phyloP scores from a whole-genome alignment of 30 jellyfish, hydroid and myxozoan species.

The Aurelia aurita complex sp. Pacific region DNA sequence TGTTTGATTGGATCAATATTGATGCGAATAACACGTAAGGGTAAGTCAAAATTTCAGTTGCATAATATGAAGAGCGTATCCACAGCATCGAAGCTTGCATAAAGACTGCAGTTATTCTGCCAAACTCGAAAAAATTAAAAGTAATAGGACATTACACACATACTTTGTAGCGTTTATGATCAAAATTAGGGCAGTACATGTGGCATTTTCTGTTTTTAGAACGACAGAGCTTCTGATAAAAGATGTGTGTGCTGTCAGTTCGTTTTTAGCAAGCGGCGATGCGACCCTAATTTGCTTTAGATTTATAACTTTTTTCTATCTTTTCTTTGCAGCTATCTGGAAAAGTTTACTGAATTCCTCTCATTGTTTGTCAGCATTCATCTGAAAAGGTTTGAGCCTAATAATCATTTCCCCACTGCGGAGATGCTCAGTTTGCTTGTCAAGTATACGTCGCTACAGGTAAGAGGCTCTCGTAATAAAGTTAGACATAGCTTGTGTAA shows the following conservation, averaged over 20 bases:
- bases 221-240: no score
- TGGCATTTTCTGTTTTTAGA: no score
- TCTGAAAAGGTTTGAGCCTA: conserved; percentile 92
- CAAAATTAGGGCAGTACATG: no score
- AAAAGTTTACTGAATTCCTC: conserved; percentile 93
- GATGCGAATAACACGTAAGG: conserved; percentile 44
- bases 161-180: no score
- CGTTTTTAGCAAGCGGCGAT: no score
- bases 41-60: conserved; percentile 33
- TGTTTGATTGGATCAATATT: conserved; percentile 45
- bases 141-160: no score
- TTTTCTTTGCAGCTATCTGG: conserved; percentile 82
- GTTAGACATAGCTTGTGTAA: no score
- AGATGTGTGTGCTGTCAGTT: no score
- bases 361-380: conserved; percentile 87
- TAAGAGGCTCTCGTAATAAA: neutral
- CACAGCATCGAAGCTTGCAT: neutral
- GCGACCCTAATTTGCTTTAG: no score
- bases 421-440: conserved; percentile 77
- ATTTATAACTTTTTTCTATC: neutral
- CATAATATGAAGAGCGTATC: no score
- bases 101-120: neutral
- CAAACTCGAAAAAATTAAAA: no score
- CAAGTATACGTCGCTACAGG: conserved; percentile 86
- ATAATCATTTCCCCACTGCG: conserved; percentile 77